These are phyloP conservation scores for Cryptocephalus moraei DNA, from an alignment of 2,888 invertebrate species.

Conservation along the genomic window DNA sequence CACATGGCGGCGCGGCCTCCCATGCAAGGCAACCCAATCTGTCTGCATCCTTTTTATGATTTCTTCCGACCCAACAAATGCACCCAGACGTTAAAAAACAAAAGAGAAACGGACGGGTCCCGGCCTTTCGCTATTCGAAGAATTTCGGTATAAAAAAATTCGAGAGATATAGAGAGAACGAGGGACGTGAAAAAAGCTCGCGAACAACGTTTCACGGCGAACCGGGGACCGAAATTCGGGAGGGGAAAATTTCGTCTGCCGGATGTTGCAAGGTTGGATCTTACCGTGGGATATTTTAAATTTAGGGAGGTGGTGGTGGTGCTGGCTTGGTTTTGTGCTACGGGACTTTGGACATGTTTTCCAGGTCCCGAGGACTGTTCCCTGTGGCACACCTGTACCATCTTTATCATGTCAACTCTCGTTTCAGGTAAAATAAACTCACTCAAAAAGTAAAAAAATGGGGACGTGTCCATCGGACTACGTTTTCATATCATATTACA, in stretches of 20 bases:
- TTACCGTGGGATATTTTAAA: no score
- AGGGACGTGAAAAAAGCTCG: not conserved
- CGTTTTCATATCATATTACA: no score
- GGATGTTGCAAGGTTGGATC: no score
- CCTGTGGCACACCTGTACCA: no score
- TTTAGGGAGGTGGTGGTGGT: no score
- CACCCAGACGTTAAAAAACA: slow-evolving; percentile 19
- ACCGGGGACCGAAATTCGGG: not conserved
- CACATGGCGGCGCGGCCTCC: slow-evolving; percentile 16
- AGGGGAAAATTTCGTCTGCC: not conserved
- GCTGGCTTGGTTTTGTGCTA: no score
- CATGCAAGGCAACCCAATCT: slow-evolving; percentile 19
- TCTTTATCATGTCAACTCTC: no score
- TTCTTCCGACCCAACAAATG: slow-evolving; percentile 16
- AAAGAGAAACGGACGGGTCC: slow-evolving; percentile 6
- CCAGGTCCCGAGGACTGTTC: no score
- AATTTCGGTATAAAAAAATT: slow-evolving; percentile 7
- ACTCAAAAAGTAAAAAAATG: no score
- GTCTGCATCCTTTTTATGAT: slow-evolving; percentile 16
- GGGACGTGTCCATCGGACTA: no score
- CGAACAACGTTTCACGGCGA: not conserved
- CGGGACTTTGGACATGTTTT: no score
- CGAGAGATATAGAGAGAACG: not conserved
- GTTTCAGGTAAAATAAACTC: no score
- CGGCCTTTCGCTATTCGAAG: slow-evolving; percentile 9